Evolutionary conservation across 2,888 invertebrate species (phyloP).

Genomic region (Ferrisia virgata): DNA sequence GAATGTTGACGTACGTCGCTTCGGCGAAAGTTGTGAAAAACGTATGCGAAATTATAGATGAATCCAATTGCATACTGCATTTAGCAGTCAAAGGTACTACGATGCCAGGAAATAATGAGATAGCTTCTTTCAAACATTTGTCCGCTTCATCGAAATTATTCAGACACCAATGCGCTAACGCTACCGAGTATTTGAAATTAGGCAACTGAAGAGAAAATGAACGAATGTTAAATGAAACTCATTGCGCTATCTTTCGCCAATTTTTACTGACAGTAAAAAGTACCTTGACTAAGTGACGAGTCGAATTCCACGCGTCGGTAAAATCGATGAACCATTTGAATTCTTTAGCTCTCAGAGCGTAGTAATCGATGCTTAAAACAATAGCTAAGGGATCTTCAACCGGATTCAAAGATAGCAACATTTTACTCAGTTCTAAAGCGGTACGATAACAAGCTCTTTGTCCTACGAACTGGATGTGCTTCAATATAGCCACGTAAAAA

Average conservation of each 20-base stretch:
- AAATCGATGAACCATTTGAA: constrained; percentile 63
- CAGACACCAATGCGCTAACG: constrained; percentile 68
- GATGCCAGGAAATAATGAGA: constrained; percentile 78
- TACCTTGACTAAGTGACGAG: constrained; percentile 49
- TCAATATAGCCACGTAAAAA: constrained; percentile 76
- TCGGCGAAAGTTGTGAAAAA: constrained; percentile 55
- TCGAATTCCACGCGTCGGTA: constrained; percentile 50
- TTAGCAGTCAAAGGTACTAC: constrained; percentile 70
- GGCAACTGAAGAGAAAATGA: constrained; percentile 62
- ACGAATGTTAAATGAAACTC: too few relatives aligned
- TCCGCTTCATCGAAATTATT: constrained; percentile 58
- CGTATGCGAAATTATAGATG: constrained; percentile 59
- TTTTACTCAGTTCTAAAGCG: constrained; percentile 81
- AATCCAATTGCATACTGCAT: constrained; percentile 70
- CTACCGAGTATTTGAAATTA: constrained; percentile 80
- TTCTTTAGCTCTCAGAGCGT: constrained; percentile 72
- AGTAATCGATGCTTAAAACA: constrained; percentile 75
- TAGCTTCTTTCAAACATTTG: constrained; percentile 67
- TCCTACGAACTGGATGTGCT: constrained; percentile 73
- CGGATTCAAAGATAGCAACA: constrained; percentile 74
- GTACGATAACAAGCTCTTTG: constrained; percentile 79
- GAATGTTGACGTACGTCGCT: constrained; percentile 54
- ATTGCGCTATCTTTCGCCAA: too few relatives aligned
- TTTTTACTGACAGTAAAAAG: too few relatives aligned
- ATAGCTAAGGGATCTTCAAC: constrained; percentile 74